Base-by-base conservation (phyloP, 2,888 invertebrate species). In the Volucella bombylans region DNA sequence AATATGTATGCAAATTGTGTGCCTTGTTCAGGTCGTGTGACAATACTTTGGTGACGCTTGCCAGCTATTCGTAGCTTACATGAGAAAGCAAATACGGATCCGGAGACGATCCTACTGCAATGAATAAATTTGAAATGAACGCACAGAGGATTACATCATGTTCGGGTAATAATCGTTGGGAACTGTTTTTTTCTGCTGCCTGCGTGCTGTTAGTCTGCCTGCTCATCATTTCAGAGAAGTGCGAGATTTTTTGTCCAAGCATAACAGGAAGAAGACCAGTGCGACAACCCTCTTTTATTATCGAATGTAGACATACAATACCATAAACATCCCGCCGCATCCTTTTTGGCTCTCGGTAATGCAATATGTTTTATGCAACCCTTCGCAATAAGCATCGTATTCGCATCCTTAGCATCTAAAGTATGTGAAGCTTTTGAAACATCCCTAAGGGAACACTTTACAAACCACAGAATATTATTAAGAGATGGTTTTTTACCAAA, bases 1-100 rank as follows among this genome's bases (percentile, higher is more conserved):
- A 82, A 82, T 85, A 85, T 85, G 77, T 85, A 85, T 85, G 85
- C 85, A 85, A 85, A 85, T 85, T 72, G 68, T 10, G 69, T 83
- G 79, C 64, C 57, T 71, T 50, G 45, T 43, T 77, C 69, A 69
- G 64, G 80, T 76, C 85, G 85, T 85, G 83, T 80, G 83, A 83
- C 83, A 83, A 79, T 79, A 74, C 77, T 50, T 55, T 49, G 61
- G 9, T 47, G 76, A 77, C 67, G 82, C 78, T 74, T 59, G 23
- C 69, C 38, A 50, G 62, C 65, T 31, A 31, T 31, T 31, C 31
- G 31, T 31, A 31, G 6, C 31, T 31, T 31, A 72, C 72, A 77
- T 85, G 85, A 73, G 76, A 85, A 85, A 81, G 72, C 85, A 85
- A 85, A 85, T 61, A 85, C 76, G 72, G 68, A 77, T 45, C 31